These are phyloP conservation scores for Leptopilina boulardi DNA, from an alignment of 1,140 invertebrate genomes.

Conservation along the genomic window DNA sequence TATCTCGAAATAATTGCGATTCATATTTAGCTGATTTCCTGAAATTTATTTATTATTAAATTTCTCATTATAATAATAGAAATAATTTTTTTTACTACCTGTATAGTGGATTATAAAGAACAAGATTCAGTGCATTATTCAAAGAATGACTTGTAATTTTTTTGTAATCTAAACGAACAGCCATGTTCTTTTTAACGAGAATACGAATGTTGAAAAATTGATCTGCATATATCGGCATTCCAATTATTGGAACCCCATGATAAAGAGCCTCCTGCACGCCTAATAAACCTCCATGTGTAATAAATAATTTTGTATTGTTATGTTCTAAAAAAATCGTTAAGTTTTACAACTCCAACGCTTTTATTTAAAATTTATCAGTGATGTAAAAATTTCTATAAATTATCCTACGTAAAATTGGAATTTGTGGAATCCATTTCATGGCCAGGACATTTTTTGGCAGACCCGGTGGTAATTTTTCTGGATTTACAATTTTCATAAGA, in stretches of 20 bases:
- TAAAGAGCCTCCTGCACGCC: conserved; percentile 85
- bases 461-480: conserved; percentile 56
- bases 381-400: too few species aligned
- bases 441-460: conserved; percentile 78
- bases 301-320: conserved; percentile 78
- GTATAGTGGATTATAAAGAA: background rate
- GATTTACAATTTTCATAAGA: conserved; percentile 53
- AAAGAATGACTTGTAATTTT: conserved; percentile 56
- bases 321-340: conserved; percentile 60
- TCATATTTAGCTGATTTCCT: conserved; percentile 63
- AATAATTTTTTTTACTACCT: too few species aligned
- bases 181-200: conserved; percentile 61
- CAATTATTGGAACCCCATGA: conserved; percentile 84
- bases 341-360: too few species aligned
- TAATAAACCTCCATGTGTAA: conserved; percentile 85
- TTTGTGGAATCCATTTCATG: conserved; percentile 80
- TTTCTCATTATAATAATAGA: too few species aligned
- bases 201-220: conserved; percentile 79
- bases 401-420: conserved; percentile 80
- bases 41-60: background rate
- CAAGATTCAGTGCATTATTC: background rate
- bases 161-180: conserved; percentile 57
- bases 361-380: too few species aligned
- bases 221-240: conserved; percentile 84
- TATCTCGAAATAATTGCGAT: conserved; percentile 63